phyloP scores from a whole-genome alignment of 2,113 vertebrate species.

The Archilochus colubris region DNA sequence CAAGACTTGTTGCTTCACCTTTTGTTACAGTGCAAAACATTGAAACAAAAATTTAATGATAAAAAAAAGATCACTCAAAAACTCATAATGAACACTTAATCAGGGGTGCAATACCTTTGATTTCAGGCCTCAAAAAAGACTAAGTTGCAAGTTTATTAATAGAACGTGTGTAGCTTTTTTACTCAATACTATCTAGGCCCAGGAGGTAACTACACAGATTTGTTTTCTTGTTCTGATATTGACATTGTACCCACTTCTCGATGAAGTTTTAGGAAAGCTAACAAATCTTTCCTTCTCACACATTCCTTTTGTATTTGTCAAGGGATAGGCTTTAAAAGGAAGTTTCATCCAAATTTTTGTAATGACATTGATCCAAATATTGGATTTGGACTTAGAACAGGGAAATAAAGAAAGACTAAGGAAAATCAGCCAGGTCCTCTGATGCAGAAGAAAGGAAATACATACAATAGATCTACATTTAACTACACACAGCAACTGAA shows the following conservation, averaged over 20 bases:
- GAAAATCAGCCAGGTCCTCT: not conserved
- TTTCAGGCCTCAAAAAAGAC: not conserved
- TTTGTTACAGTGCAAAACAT: not conserved
- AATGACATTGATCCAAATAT: not conserved
- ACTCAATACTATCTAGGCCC: not conserved
- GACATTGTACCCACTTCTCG: not conserved
- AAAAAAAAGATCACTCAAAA: not conserved
- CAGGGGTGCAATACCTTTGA: not conserved
- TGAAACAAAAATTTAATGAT: not conserved
- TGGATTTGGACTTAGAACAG: not conserved
- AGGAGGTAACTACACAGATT: not conserved
- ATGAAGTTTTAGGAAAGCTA: not conserved
- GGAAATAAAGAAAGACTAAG: not conserved
- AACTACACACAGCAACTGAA: not conserved
- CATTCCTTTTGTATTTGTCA: not conserved
- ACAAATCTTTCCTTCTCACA: not conserved
- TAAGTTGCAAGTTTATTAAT: not conserved
- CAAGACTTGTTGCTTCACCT: not conserved
- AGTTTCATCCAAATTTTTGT: not conserved
- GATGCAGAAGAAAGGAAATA: not conserved
- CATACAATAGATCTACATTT: not conserved
- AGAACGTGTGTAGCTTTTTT: not conserved
- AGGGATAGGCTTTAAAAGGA: not conserved
- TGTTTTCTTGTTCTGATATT: not conserved
- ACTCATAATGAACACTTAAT: not conserved